Evolutionary conservation across 1,140 invertebrate species (phyloP).

Genomic region (Trachelipus rathkii): DNA sequence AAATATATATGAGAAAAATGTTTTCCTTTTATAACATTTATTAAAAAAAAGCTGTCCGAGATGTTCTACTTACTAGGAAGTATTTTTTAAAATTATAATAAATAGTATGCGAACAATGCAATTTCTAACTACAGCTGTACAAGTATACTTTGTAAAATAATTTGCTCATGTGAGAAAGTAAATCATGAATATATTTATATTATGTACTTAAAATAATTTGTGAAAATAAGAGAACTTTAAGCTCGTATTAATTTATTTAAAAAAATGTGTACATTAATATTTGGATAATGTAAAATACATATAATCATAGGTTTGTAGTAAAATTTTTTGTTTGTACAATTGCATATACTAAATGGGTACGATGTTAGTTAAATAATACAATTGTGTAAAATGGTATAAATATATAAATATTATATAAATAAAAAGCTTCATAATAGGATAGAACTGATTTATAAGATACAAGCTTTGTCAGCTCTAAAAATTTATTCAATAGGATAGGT

Average conservation of each 20-base stretch:
- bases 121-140: background rate
- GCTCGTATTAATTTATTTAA: slow-evolving; percentile 4
- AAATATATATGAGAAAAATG: too few relatives aligned
- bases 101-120: background rate
- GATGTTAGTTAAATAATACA: slow-evolving; percentile 1
- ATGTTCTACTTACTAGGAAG: too few relatives aligned
- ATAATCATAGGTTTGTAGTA: background rate
- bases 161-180: background rate
- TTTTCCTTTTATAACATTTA: too few relatives aligned
- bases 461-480: background rate
- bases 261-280: background rate
- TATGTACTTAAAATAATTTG: slow-evolving; percentile 6
- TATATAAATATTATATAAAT: background rate
- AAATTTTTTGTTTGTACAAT: background rate
- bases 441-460: background rate
- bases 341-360: slow-evolving; percentile 1
- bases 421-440: background rate
- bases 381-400: background rate
- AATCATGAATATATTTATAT: background rate
- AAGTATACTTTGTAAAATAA: slow-evolving; percentile 2
- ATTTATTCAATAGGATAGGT: background rate
- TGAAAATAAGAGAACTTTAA: background rate
- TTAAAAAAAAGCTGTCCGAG: too few relatives aligned
- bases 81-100: background rate
- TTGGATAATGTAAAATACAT: background rate